Percentiles rank a stretch among this genome's conserved stretches.
Evolutionary conservation across 2,113 vertebrate species (phyloP).

Genomic region (Hippocampus mohnikei): DNA sequence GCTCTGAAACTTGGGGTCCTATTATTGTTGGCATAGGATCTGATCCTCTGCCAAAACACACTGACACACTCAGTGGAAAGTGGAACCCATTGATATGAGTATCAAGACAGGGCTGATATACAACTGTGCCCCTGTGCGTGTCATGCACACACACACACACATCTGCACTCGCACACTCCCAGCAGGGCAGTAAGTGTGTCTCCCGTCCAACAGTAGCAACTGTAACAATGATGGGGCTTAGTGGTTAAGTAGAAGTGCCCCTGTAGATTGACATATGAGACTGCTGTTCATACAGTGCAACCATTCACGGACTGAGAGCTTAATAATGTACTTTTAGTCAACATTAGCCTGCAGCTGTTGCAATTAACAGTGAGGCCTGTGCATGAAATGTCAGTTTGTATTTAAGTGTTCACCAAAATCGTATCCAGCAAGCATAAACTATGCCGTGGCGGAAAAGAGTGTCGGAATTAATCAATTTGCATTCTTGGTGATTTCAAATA

Average conservation of each 20-base stretch:
- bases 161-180: not conserved
- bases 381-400: conserved; percentile 50
- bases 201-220: conserved; percentile 62
- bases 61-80: conserved; percentile 26
- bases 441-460: not conserved
- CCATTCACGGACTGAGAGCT: conserved; percentile 52
- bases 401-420: conserved; percentile 25
- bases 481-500: not conserved
- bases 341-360: conserved; percentile 59
- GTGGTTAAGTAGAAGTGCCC: conserved; percentile 47
- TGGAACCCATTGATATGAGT: conserved; percentile 25
- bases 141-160: not conserved
- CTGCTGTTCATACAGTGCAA: conserved; percentile 45
- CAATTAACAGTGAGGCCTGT: conserved; percentile 56
- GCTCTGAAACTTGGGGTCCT: conserved; percentile 50
- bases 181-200: conserved; percentile 31
- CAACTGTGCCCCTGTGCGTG: not conserved
- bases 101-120: conserved; percentile 26
- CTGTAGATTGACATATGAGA: conserved; percentile 54
- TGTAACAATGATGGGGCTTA: conserved; percentile 67
- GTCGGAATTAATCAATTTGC: not conserved
- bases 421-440: conserved; percentile 27
- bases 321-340: conserved; percentile 46
- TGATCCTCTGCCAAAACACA: conserved; percentile 58
- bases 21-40: conserved; percentile 49